A percentile compares a stretch with the other conserved stretches of the same genome.
These are phyloP conservation scores for Therioaphis trifolii DNA, from an alignment of 2,888 invertebrate species.

Conservation along the genomic window DNA sequence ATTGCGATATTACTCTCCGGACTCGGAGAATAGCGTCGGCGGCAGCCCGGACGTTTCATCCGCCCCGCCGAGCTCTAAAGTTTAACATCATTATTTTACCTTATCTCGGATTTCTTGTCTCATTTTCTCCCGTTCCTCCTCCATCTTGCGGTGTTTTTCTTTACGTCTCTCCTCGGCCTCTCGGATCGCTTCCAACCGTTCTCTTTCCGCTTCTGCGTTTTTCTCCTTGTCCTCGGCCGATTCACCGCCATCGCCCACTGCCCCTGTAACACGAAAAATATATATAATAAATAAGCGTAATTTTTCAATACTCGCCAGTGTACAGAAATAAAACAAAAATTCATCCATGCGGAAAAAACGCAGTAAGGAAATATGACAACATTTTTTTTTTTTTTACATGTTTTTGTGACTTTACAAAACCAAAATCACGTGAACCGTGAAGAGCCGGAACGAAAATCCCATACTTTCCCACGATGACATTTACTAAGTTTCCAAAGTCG, in stretches of 20 bases:
- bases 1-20: background rate
- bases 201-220: conserved; percentile 98
- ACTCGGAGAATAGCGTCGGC: background rate
- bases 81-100: conserved; percentile 73
- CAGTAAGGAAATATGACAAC: too few species aligned
- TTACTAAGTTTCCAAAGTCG: too few species aligned
- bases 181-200: conserved; percentile 95
- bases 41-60: background rate
- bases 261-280: conserved; percentile 74
- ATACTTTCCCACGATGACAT: too few species aligned
- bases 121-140: conserved; percentile 99
- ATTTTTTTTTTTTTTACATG: too few species aligned
- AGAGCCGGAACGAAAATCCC: too few species aligned
- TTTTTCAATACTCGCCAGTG: too few species aligned
- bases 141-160: conserved; percentile 99
- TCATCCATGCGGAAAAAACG: too few species aligned
- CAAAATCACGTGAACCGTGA: too few species aligned
- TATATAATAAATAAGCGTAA: conserved; percentile 4
- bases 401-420: too few species aligned
- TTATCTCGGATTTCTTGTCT: conserved; percentile 99
- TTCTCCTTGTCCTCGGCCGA: conserved; percentile 97
- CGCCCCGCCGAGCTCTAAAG: background rate
- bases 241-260: conserved; percentile 85
- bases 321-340: too few species aligned
- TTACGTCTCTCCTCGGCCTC: conserved; percentile 98